Evolutionary conservation across 2,113 vertebrate genomes (phyloP), one percentile per base, ranked within the genome.

Genomic region (Diglossa brunneiventris): DNA sequence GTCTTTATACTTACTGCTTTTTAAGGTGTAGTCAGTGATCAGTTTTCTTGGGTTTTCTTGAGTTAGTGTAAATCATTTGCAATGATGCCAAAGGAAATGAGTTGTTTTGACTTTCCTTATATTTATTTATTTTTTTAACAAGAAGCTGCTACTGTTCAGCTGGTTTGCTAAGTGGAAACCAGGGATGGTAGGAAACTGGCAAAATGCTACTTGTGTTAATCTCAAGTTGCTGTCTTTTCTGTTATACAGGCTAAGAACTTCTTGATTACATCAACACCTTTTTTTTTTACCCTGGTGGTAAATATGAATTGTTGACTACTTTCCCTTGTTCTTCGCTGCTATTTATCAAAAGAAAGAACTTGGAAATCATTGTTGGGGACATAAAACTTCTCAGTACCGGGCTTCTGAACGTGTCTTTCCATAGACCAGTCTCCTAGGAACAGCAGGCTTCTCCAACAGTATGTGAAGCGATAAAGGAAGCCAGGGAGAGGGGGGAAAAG

Each of bases 31-130:
- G 97, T 94, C 92, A 94, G 87, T 83, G 96, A 74, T 95, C 52
- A 17, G 46, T 88, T 90, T 91, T 94, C 81, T 69, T 62, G 88
- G 55, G 53, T 97, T 96, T 89, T 95, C 92, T 96, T 92, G 92
- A 95, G 64, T 97, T 97, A 96, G 76, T 95, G 92, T 96, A 96
- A 90, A 70, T 97, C 97, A 92, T 97, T 97, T 97, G 95, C 95
- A 91, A 92, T 94, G 94, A 98, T 98, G 98, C 98, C 98, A 98
- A 98, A 98, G 98, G 98, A 98, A 97, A 94, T 88, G 81, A 96
- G 91, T 96, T 97, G 94, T 92, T 96, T 96, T 95, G 85, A 95
- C 79, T 95, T 90, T 89, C 93, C 75, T 87, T 82, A 10, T 94
- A 89, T 96, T 97, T 97, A 97, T 96, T 97, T 97, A 96, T 92